Percentiles rank a stretch among this genome's conserved stretches.
phyloP scores from a whole-genome alignment of 1,140 invertebrate genomes.

The Macrosteles quadrilineatus region DNA sequence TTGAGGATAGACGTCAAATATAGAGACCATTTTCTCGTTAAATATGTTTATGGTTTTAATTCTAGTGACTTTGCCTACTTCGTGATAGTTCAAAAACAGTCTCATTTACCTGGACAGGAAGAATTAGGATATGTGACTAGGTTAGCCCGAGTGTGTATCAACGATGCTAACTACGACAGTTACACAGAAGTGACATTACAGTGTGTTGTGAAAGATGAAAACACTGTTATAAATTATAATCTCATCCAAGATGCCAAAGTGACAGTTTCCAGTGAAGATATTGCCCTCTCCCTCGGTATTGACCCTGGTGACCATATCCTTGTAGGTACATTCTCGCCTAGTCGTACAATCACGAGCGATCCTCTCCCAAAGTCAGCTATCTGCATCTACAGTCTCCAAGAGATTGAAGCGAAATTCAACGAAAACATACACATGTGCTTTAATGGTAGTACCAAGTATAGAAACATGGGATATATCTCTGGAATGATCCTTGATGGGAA shows the following conservation, averaged over 20 bases:
- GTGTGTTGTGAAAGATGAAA: constrained; percentile 65
- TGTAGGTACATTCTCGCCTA: constrained; percentile 81
- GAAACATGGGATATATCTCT: constrained; percentile 92
- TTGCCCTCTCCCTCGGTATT: constrained; percentile 79
- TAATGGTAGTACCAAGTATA: constrained; percentile 86
- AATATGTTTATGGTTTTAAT: constrained; percentile 95
- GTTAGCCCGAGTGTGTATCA: constrained; percentile 88
- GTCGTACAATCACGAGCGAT: constrained; percentile 78
- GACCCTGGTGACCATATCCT: constrained; percentile 74
- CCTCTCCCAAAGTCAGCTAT: constrained; percentile 77
- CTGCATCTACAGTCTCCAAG: constrained; percentile 80
- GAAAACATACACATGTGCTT: constrained; percentile 97
- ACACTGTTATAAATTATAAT: constrained; percentile 71
- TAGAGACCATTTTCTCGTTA: constrained; percentile 90
- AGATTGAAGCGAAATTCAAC: constrained; percentile 91
- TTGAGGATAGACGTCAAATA: constrained; percentile 93
- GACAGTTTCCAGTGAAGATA: constrained; percentile 72
- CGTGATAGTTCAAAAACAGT: constrained; percentile 91
- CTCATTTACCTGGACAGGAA: constrained; percentile 82
- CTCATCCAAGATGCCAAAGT: constrained; percentile 90
- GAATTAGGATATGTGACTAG: constrained; percentile 88
- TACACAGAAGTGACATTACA: constrained; percentile 94
- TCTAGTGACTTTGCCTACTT: constrained; percentile 94
- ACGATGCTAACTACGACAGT: constrained; percentile 90
- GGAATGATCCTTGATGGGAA: constrained; percentile 87